These are phyloP conservation scores for Pararge aegeria DNA, from an alignment of 1,140 invertebrate species.

Conservation along the genomic window DNA sequence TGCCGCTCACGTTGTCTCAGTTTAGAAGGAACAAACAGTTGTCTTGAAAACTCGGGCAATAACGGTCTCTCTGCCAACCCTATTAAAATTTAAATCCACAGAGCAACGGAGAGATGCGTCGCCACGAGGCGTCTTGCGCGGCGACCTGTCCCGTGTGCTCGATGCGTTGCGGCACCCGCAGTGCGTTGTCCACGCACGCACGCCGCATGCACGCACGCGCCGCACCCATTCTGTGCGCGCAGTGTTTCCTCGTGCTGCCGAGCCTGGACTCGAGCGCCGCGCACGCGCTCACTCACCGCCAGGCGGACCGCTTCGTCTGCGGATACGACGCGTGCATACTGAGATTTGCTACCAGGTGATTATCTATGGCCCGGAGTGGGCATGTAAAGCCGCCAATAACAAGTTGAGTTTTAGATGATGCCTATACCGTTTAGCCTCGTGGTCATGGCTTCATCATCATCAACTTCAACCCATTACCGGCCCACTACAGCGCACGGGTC, in stretches of 20 bases:
- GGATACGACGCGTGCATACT: conserved; percentile 64
- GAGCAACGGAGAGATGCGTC: conserved; percentile 37
- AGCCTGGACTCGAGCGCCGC: conserved; percentile 35
- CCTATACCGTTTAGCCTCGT: too few relatives aligned
- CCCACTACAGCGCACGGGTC: too few relatives aligned
- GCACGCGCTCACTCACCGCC: conserved; percentile 53
- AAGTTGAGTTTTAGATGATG: too few relatives aligned
- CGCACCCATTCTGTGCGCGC: conserved; percentile 41
- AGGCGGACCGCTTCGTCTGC: conserved; percentile 58
- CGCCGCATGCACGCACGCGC: conserved; percentile 21
- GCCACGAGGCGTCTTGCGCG: conserved; percentile 38
- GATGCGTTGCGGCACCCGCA: conserved; percentile 24
- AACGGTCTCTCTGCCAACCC: too few relatives aligned
- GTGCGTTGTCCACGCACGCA: conserved; percentile 44
- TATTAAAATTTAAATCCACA: conserved; percentile 18
- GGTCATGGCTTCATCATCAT: too few relatives aligned
- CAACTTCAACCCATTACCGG: too few relatives aligned
- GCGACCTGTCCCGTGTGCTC: conserved; percentile 43
- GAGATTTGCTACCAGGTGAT: conserved; percentile 49
- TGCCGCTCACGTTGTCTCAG: too few relatives aligned
- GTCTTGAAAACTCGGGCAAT: too few relatives aligned
- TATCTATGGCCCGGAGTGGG: neutral
- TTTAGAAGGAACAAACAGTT: too few relatives aligned
- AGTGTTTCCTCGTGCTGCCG: conserved; percentile 40
- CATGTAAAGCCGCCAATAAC: too few relatives aligned